Conservation (phyloP, 1,140 invertebrate species). For the Leucophenga varia region DNA sequence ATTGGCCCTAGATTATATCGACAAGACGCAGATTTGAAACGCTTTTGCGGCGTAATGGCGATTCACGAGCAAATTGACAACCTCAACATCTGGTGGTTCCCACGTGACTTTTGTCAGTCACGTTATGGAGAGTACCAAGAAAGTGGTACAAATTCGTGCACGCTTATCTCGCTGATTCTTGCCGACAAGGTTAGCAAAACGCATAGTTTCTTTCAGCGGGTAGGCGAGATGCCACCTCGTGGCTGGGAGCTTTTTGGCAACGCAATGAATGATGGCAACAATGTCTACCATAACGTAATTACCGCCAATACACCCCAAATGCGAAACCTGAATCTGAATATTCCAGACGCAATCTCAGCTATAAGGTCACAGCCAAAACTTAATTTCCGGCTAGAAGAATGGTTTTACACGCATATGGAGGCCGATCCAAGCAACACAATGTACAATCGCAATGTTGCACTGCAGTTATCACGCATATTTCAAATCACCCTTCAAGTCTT, state of each 20-base stretch:
- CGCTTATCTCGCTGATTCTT: slow-evolving; percentile 43
- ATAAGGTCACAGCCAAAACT: slow-evolving; percentile 39
- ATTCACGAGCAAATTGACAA: slow-evolving; percentile 47
- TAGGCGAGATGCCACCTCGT: slow-evolving; percentile 30
- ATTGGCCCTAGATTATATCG: slow-evolving; percentile 3
- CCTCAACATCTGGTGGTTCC: slow-evolving; percentile 53
- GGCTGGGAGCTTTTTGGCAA: slow-evolving; percentile 45
- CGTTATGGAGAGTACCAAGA: slow-evolving; percentile 43
- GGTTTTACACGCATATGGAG: slow-evolving; percentile 53
- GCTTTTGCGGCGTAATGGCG: slow-evolving; percentile 26
- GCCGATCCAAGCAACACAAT: slow-evolving; percentile 39
- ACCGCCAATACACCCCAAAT: slow-evolving; percentile 28
- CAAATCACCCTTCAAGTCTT: slow-evolving; percentile 40
- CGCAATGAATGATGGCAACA: slow-evolving; percentile 50
- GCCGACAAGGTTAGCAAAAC: slow-evolving; percentile 46
- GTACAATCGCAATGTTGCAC: slow-evolving; percentile 41
- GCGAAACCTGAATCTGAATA: slow-evolving; percentile 43
- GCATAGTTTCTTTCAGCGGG: slow-evolving; percentile 32
- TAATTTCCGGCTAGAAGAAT: slow-evolving; percentile 48
- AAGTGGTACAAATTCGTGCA: slow-evolving; percentile 51
- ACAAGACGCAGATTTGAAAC: neutral
- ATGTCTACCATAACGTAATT: slow-evolving; percentile 44
- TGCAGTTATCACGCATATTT: slow-evolving; percentile 38
- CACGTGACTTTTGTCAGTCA: slow-evolving; percentile 47
- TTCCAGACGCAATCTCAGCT: slow-evolving; percentile 45